phyloP scores from a whole-genome alignment of 2,888 invertebrate species.

The Drosophila falleni region DNA sequence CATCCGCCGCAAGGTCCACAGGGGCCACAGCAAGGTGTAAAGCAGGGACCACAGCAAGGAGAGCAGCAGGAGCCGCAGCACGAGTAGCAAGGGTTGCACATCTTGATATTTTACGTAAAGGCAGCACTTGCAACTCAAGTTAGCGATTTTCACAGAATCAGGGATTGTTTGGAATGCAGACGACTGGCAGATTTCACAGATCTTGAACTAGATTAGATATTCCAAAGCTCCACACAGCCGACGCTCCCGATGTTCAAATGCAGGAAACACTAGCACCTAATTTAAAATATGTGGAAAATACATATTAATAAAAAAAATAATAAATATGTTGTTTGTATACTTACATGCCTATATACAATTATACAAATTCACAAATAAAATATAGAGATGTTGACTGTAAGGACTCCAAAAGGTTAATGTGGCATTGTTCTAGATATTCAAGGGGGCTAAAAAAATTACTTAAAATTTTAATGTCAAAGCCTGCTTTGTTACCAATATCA shows the following conservation, averaged over 20 bases:
- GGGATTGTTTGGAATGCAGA: neutral
- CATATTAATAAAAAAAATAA: neutral
- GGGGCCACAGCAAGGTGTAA: constrained; percentile 5
- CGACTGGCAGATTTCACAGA: neutral
- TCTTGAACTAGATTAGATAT: neutral
- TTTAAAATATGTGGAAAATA: neutral
- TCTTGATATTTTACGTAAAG: constrained; percentile 15
- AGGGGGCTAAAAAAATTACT: neutral
- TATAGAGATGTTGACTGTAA: constrained; percentile 16
- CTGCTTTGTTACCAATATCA: neutral
- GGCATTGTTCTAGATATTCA: neutral
- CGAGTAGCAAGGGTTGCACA: constrained; percentile 48
- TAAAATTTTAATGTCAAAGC: constrained; percentile 9
- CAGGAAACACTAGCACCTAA: constrained; percentile 4
- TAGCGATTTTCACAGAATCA: neutral
- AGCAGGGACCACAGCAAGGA: constrained; percentile 7
- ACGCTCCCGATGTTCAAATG: neutral
- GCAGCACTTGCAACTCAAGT: neutral
- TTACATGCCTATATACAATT: constrained; percentile 20
- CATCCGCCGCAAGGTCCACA: constrained; percentile 18
- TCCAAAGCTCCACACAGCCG: neutral
- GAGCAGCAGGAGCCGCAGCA: constrained; percentile 24
- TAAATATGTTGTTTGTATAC: neutral
- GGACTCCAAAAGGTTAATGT: neutral
- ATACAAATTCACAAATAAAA: neutral